phyloP scores from a whole-genome alignment of 2,113 vertebrate genomes.

The Emydocephalus ijimae region DNA sequence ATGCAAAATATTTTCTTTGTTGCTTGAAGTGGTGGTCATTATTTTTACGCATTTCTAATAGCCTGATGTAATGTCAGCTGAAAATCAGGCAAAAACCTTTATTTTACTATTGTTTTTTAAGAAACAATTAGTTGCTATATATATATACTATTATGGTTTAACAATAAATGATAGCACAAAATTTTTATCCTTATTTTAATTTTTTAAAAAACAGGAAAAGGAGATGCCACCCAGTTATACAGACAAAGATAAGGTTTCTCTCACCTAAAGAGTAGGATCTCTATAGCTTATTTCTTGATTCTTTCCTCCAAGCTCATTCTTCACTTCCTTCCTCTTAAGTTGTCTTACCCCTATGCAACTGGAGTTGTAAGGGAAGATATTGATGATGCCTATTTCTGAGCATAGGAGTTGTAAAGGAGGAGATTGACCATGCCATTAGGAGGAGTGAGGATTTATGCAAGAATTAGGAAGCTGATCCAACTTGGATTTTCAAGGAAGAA shows the following conservation, averaged over 20 bases:
- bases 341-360: no score
- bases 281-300: neutral
- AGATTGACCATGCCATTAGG: neutral
- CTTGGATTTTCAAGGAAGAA: neutral
- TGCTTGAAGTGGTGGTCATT: neutral
- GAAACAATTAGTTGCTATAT: neutral
- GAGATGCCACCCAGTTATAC: no score
- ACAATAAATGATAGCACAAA: neutral
- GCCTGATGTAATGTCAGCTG: neutral
- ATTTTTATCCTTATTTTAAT: neutral
- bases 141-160: no score
- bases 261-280: neutral
- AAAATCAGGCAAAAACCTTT: neutral
- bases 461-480: neutral
- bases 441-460: neutral
- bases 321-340: neutral
- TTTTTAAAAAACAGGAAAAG: neutral
- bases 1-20: slow-evolving; percentile 5
- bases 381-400: neutral
- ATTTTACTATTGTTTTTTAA: neutral
- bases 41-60: slow-evolving; percentile 11
- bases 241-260: neutral
- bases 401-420: neutral
- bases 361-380: neutral
- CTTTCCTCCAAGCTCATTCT: neutral